Base-by-base conservation (phyloP, 2,797 vertebrate species). In the Botia almorhae region DNA sequence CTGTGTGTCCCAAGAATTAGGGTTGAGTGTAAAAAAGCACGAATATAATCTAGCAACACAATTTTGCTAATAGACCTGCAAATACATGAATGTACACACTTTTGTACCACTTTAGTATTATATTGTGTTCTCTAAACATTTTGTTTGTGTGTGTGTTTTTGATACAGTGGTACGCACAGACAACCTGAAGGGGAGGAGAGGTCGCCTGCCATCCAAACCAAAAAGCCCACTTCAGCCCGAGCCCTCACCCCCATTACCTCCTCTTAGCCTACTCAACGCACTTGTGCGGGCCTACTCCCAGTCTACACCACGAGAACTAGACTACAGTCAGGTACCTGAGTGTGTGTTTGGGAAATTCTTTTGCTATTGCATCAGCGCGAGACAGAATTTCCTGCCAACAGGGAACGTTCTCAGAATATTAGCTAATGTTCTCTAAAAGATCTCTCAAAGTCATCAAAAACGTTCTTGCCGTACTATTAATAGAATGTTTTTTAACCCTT, bases 121-220 rank as follows among this genome's bases (percentile, higher is more conserved):
- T 8, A 10, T 53, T 67, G 7, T 10, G 33, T 48, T 51, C n/a
- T 39, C 51, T 72, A 50, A 74, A 29, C n/a, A 48, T 23, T 4
- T 39, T 53, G 6, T 61, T 16, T 80, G 3, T 86, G 21, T 67
- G 58, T 69, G 29, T 71, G 33, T 78, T 36, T 77, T 51, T 53
- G 78, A 68, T 56, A 72, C 90, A 99, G 98, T 99, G 91, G 98
- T 99, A 74, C 97, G 98, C 82, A 99, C 98, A 11, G 98, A 99
- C 85, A 99, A 96, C 89, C 92, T 99, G 91, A 99, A 99, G 93
- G 98, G 98, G 76, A 96, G 98, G 90, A 92, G 98, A 93, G 98
- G 98, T 86, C 96, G 98, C 67, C 93, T 99, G 90, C 98, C 98
- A 80, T 99, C 98, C 89, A 99, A 99, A 97, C 97, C 98, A 97